Evolutionary conservation across 37 sponge, comb jelly and placozoan species (phyloP).

Genomic region (Tethya wilhelma): DNA sequence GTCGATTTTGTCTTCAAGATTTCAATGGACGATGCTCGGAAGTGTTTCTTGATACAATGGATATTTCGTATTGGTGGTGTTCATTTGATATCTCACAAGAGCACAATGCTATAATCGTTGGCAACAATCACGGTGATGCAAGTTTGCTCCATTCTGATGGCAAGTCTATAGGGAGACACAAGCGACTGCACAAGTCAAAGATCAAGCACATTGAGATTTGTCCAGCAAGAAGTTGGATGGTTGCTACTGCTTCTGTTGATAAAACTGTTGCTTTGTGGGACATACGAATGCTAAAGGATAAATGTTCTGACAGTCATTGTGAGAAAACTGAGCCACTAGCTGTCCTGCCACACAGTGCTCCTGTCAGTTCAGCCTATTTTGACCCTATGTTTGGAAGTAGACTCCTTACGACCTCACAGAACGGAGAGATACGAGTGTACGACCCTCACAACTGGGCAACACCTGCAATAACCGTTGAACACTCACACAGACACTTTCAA

Average conservation of each 20-base stretch:
- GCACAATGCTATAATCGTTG: conserved; percentile 37
- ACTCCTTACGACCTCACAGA: conserved; percentile 66
- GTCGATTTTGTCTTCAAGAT: conserved; percentile 53
- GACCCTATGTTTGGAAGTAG: conserved; percentile 57
- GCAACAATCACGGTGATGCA: conserved; percentile 47
- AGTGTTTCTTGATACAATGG: conserved; percentile 53
- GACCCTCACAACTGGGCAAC: conserved; percentile 36
- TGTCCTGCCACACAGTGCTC: conserved; percentile 21
- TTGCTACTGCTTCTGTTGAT: conserved; percentile 68
- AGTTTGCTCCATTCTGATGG: conserved; percentile 33
- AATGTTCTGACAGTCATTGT: not conserved
- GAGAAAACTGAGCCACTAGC: conserved; percentile 23
- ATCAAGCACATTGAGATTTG: conserved; percentile 67
- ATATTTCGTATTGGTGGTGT: conserved; percentile 44
- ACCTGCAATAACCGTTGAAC: conserved; percentile 27
- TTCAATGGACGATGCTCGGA: conserved; percentile 46
- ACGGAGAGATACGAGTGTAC: conserved; percentile 55
- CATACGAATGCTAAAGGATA: conserved; percentile 28
- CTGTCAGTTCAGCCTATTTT: conserved; percentile 48
- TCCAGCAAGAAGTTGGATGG: conserved; percentile 32
- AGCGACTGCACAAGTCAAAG: conserved; percentile 58
- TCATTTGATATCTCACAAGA: conserved; percentile 10
- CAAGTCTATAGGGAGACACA: not conserved
- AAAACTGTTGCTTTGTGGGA: conserved; percentile 62
- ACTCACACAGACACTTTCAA: conserved; percentile 69